Evolutionary conservation across 2,888 invertebrate species (phyloP).

Genomic region (Cephus pygmeus): DNA sequence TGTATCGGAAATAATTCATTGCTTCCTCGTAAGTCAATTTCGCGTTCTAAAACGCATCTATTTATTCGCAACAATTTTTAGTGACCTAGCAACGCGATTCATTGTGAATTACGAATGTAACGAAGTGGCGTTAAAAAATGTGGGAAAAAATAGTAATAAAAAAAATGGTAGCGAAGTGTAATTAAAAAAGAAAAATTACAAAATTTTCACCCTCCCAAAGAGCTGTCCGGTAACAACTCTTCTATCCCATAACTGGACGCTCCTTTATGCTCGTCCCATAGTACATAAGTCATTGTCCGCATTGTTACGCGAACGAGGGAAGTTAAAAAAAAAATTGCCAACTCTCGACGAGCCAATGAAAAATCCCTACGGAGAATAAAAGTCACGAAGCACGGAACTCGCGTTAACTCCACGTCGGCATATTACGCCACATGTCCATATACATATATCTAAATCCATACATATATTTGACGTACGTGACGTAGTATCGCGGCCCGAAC

Average conservation of each 20-base stretch:
- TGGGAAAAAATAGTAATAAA: background rate
- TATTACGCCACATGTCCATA: background rate
- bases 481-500: background rate
- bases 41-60: background rate
- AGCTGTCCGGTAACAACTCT: background rate
- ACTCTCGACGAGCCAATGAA: conserved; percentile 1
- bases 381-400: background rate
- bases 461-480: background rate
- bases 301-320: conserved; percentile 8
- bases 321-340: background rate
- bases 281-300: conserved; percentile 19
- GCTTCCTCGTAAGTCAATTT: too few relatives aligned
- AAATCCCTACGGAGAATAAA: background rate
- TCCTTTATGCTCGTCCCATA: background rate
- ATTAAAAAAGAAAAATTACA: too few relatives aligned
- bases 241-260: background rate
- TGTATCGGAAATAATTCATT: too few relatives aligned
- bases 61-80: background rate
- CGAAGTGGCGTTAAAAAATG: background rate
- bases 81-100: background rate
- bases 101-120: background rate
- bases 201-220: background rate
- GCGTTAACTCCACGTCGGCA: background rate
- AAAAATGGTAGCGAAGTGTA: background rate
- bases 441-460: background rate